A percentile compares a stretch with the other conserved stretches of the same genome.
phyloP scores from a whole-genome alignment of 1,140 invertebrate species.

The Pygmarrhopalites habei region DNA sequence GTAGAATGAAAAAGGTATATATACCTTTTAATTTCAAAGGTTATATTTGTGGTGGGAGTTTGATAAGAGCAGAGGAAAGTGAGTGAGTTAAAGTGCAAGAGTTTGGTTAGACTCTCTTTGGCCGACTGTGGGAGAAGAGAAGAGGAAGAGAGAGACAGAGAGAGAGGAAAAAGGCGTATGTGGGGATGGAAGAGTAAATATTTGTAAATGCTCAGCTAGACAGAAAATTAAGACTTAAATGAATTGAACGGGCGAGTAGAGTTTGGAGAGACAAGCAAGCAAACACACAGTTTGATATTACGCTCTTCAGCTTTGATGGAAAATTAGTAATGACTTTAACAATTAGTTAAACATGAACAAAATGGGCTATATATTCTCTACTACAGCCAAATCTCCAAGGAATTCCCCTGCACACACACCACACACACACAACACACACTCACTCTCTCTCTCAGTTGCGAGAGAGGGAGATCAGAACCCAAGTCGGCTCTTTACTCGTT shows the following conservation, averaged over 20 bases:
- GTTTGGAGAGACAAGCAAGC: slow-evolving; percentile 11
- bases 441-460: neutral
- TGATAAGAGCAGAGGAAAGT: neutral
- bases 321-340: slow-evolving; percentile 41
- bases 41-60: slow-evolving; percentile 31
- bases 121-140: too few relatives aligned
- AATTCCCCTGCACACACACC: slow-evolving; percentile 16
- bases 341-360: slow-evolving; percentile 41
- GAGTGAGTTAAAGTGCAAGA: neutral
- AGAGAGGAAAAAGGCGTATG: slow-evolving; percentile 29
- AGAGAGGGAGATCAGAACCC: neutral
- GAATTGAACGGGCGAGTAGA: slow-evolving; percentile 23
- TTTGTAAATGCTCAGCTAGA: slow-evolving; percentile 38
- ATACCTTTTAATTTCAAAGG: slow-evolving; percentile 39
- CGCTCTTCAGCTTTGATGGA: slow-evolving; percentile 39
- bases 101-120: neutral
- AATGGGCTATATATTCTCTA: slow-evolving; percentile 31
- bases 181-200: slow-evolving; percentile 38
- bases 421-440: neutral
- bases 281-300: slow-evolving; percentile 32
- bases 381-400: slow-evolving; percentile 24
- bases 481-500: slow-evolving; percentile 8
- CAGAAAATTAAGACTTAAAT: slow-evolving; percentile 40
- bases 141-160: neutral
- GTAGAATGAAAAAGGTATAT: too few relatives aligned